Conservation (phyloP, 2,113 vertebrate genomes). For the Microtus ochrogaster region DNA sequence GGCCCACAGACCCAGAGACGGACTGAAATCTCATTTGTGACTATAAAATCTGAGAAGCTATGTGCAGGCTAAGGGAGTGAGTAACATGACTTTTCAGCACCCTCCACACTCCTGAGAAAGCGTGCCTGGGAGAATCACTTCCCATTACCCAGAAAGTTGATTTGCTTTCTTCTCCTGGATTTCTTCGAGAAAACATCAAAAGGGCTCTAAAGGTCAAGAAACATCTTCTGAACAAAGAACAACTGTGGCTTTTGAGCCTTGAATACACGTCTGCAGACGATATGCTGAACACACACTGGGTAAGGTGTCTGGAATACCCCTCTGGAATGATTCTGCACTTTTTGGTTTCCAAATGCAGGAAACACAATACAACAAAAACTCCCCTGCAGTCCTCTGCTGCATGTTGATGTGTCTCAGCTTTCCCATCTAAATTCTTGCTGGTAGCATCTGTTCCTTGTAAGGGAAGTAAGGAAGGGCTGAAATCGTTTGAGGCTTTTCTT, state of each 20-base stretch:
- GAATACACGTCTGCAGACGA: background rate
- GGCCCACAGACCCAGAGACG: background rate
- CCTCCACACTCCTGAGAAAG: background rate
- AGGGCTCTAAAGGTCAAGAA: constrained; percentile 66
- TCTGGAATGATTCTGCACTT: background rate
- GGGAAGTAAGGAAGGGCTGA: constrained; percentile 53
- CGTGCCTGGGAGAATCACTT: background rate
- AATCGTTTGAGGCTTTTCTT: background rate
- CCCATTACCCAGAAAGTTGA: background rate
- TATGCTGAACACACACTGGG: background rate
- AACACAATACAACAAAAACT: background rate
- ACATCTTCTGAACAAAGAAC: constrained; percentile 29
- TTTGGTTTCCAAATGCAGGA: constrained; percentile 35
- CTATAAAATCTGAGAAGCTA: background rate
- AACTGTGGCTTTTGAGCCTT: constrained; percentile 27
- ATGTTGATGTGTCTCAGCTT: background rate
- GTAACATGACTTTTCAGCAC: background rate
- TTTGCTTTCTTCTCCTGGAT: constrained; percentile 26
- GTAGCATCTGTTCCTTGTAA: constrained; percentile 18
- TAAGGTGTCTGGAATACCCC: background rate
- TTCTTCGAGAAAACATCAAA: constrained; percentile 53
- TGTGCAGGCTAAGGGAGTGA: background rate
- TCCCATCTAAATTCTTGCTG: constrained; percentile 36
- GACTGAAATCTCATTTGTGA: background rate
- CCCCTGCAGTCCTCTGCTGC: background rate